phyloP scores from a whole-genome alignment of 2,113 vertebrate genomes.

The Pavo muticus region DNA sequence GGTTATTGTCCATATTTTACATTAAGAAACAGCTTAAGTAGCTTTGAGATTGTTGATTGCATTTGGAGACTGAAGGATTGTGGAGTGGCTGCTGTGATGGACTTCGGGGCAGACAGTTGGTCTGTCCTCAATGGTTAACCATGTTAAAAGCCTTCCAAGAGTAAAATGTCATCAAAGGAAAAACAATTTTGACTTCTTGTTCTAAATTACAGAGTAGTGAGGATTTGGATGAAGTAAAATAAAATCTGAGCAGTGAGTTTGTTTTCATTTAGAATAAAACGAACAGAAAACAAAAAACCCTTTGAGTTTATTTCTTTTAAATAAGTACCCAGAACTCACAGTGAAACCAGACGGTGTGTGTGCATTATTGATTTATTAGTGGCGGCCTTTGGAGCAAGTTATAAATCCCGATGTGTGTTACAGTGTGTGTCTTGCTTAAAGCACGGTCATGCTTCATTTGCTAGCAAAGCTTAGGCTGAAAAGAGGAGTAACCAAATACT shows the following conservation, averaged over 20 bases:
- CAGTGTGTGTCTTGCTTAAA: background rate
- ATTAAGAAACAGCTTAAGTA: background rate
- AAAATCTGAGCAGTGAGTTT: background rate
- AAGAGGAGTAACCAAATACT: constrained; percentile 17
- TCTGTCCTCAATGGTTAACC: background rate
- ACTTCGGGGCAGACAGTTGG: background rate
- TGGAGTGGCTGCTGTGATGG: background rate
- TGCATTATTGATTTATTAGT: constrained; percentile 50
- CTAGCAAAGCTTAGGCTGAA: background rate
- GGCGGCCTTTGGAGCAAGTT: background rate
- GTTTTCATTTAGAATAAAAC: background rate
- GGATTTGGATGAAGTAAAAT: background rate
- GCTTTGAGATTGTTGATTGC: constrained; percentile 16
- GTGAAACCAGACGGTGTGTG: background rate
- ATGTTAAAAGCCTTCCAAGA: background rate
- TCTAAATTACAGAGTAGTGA: background rate
- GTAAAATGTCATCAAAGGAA: background rate
- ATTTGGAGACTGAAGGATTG: background rate
- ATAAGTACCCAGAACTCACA: background rate
- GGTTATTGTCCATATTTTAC: background rate
- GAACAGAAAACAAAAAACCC: background rate
- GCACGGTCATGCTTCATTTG: constrained; percentile 20
- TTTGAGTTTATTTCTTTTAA: background rate
- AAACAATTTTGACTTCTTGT: background rate
- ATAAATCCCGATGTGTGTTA: constrained; percentile 28